Evolutionary conservation across 2,797 vertebrate species (phyloP).

Genomic region (Gymnocypris eckloni): DNA sequence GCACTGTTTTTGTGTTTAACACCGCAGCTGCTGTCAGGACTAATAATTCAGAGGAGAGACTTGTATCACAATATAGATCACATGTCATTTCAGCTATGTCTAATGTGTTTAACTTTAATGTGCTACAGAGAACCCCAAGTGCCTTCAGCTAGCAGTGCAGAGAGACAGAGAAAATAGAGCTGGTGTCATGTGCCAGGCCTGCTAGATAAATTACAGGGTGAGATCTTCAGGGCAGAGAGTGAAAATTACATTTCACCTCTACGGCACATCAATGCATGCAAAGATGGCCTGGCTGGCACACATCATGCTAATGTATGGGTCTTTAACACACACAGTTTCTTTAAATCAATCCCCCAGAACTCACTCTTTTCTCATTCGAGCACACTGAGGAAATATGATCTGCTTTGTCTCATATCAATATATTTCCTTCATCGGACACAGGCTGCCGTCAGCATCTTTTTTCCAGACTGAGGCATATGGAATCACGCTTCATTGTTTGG

Average conservation of each 20-base stretch:
- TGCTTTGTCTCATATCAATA: slow-evolving; percentile 30
- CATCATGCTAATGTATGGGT: neutral
- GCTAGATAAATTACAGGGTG: neutral
- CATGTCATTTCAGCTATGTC: slow-evolving; percentile 3
- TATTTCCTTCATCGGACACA: slow-evolving; percentile 18
- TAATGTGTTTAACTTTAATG: slow-evolving; percentile 19
- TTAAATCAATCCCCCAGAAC: slow-evolving; percentile 20
- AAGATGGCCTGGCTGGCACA: slow-evolving; percentile 17
- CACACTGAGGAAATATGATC: slow-evolving; percentile 30
- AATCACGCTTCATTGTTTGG: slow-evolving; percentile 26
- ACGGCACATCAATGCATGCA: neutral
- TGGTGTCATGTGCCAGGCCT: slow-evolving; percentile 2
- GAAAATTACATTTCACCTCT: slow-evolving; percentile 18
- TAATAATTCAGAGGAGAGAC: slow-evolving; percentile 4
- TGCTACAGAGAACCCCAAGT: neutral
- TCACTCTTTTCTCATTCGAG: neutral
- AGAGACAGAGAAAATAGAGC: neutral
- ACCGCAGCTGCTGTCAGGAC: neutral
- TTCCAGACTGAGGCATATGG: slow-evolving; percentile 1
- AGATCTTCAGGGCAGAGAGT: neutral
- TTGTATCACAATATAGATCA: slow-evolving; percentile 13
- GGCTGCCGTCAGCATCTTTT: slow-evolving; percentile 2
- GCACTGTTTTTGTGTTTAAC: neutral
- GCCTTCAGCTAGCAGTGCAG: neutral
- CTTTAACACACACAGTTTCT: slow-evolving; percentile 7